These are phyloP conservation scores for Amphimedon queenslandica DNA, from an alignment of 37 sponge, comb jelly and placozoan species.

Conservation along the genomic window DNA sequence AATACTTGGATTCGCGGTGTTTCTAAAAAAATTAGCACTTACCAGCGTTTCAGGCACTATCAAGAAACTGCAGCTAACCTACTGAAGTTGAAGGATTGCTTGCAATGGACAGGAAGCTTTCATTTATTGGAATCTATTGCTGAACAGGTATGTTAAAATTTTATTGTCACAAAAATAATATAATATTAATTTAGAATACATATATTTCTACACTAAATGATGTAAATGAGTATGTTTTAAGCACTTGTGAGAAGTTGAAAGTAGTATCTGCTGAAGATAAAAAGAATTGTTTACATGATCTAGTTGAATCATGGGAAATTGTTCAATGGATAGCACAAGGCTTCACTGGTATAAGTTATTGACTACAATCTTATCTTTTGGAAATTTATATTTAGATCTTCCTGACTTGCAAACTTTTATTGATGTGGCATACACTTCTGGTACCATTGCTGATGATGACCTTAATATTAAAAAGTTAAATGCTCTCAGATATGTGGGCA, in stretches of 20 bases:
- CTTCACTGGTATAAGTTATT: slow-evolving; percentile 14
- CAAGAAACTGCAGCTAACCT: neutral
- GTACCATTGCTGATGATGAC: slow-evolving; percentile 47
- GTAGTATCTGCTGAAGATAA: neutral
- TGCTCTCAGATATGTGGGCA: slow-evolving; percentile 27
- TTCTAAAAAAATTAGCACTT: neutral
- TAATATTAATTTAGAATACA: neutral
- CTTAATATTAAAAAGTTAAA: slow-evolving; percentile 31
- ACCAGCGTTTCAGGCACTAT: neutral
- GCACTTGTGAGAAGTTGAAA: neutral
- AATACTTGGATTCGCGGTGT: neutral
- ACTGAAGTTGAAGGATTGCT: neutral
- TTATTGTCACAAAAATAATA: neutral
- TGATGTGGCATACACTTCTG: slow-evolving; percentile 41
- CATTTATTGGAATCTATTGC: neutral
- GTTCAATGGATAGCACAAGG: slow-evolving; percentile 15
- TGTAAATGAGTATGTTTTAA: neutral
- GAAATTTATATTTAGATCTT: slow-evolving; percentile 15
- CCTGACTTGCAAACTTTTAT: slow-evolving; percentile 37
- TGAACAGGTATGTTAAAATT: neutral
- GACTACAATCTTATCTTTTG: neutral
- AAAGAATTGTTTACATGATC: slow-evolving; percentile 10
- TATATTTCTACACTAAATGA: neutral
- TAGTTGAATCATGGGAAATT: slow-evolving; percentile 12
- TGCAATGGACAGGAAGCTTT: neutral